These are phyloP conservation scores for Drosophila azteca DNA, from an alignment of 1,140 invertebrate genomes.

Conservation along the genomic window DNA sequence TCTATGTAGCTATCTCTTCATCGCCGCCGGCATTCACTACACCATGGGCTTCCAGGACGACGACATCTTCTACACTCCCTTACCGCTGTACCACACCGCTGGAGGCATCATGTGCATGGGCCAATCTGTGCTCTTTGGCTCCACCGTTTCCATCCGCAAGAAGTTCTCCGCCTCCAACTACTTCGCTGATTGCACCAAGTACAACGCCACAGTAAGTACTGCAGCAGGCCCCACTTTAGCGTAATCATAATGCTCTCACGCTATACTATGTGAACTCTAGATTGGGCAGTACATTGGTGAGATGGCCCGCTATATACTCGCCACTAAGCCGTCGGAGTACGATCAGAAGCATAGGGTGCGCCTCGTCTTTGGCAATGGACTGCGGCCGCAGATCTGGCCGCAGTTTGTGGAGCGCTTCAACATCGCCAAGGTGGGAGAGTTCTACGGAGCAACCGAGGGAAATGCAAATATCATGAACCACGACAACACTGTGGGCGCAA, in stretches of 20 bases:
- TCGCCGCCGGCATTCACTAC: slow-evolving; percentile 89
- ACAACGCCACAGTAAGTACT: slow-evolving; percentile 95
- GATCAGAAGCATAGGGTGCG: slow-evolving; percentile 93
- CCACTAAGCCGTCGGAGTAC: slow-evolving; percentile 90
- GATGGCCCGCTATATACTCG: slow-evolving; percentile 98
- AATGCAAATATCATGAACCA: slow-evolving; percentile 98
- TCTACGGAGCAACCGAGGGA: slow-evolving; percentile 99
- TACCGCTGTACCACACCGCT: slow-evolving; percentile 98
- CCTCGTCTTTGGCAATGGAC: slow-evolving; percentile 97
- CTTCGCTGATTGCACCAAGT: slow-evolving; percentile 96
- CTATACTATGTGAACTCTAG: slow-evolving; percentile 39
- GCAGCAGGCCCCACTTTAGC: not conserved
- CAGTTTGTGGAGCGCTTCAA: slow-evolving; percentile 95
- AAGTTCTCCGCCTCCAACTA: slow-evolving; percentile 98
- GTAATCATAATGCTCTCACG: too few relatives aligned
- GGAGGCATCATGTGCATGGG: slow-evolving; percentile 94
- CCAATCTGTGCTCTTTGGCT: slow-evolving; percentile 93
- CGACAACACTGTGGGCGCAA: slow-evolving; percentile 95
- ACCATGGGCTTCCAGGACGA: slow-evolving; percentile 87
- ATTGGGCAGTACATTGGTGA: slow-evolving; percentile 97
- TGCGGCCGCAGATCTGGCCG: slow-evolving; percentile 97
- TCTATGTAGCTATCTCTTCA: slow-evolving; percentile 87
- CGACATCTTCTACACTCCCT: slow-evolving; percentile 95
- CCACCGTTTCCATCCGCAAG: slow-evolving; percentile 92
- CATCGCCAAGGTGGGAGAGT: slow-evolving; percentile 93